Base-by-base conservation (phyloP, 2,888 invertebrate species). In the Euplexia lucipara region DNA sequence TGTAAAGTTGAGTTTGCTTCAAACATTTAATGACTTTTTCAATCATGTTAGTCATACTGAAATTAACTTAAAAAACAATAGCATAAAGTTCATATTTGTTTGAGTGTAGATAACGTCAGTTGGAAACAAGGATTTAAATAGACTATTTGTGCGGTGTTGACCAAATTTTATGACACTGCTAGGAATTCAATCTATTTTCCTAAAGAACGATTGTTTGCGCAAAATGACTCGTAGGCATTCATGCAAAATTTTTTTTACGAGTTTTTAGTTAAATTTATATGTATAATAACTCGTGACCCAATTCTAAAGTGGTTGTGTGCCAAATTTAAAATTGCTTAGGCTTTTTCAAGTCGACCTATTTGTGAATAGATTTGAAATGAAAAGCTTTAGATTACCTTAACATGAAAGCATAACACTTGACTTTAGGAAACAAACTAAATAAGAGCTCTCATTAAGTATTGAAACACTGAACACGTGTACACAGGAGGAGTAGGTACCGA, bases 281-380 rank as follows among this genome's bases (percentile, higher is more conserved):
- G 26, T 26, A 32, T 35, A 30, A 47, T 39, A 53, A 48, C n/a
- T 37, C 6, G 3, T 48, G 52, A 53, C 75, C 75, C 35, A 49
- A 30, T 41, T 53, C 4, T 6, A 6, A 34, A 57, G 12, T 9
- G 59, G 44, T 59, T 35, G 2, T 34, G 35, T 59, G 59, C 75
- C 70, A 75, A 75, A 42, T 56, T 35, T n/a, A 32, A 63, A 71
- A 16, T 14, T 7, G 5, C 26, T 26, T 26, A 14, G 26, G 44
- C 26, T 14, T 39, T 63, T 39, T 26, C 9, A 45, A 51, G 22
- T 5, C 39, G 65, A 45, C 37, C 49, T 34, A 45, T 37, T 26
- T 39, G 16, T 18, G 26, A 37, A 45, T 14, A 37, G 37, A 12
- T 48, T 69, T 26, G 4, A 41, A 58, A 14, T 54, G 9, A 20